Conservation (phyloP, 2,113 vertebrate genomes). For the Trichomycterus rosablanca region DNA sequence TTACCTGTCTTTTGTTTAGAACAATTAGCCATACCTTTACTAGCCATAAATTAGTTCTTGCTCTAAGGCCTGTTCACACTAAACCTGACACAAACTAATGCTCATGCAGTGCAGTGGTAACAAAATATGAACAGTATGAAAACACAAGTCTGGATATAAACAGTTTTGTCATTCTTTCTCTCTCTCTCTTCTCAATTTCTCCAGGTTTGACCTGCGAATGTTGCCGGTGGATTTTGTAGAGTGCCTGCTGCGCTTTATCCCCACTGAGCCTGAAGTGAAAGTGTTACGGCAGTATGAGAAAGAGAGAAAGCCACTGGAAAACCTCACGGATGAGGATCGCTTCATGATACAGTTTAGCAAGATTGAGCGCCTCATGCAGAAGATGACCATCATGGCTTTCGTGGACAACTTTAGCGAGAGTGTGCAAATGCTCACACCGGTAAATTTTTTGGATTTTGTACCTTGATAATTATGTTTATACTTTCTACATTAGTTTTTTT, state of each 20-base stretch:
- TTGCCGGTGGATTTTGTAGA: constrained; percentile 89
- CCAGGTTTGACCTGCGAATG: constrained; percentile 59
- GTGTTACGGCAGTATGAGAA: constrained; percentile 84
- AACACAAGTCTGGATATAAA: no score
- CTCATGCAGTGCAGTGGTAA: no score
- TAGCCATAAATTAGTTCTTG: no score
- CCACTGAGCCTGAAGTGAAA: constrained; percentile 84
- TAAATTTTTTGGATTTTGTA: constrained; percentile 54
- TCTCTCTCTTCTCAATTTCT: not conserved
- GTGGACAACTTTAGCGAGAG: constrained; percentile 88
- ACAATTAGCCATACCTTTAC: no score
- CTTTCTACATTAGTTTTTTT: no score
- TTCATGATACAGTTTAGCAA: constrained; percentile 97
- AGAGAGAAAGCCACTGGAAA: constrained; percentile 83
- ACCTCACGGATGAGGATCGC: constrained; percentile 86
- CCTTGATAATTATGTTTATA: no score
- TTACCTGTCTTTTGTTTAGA: no score
- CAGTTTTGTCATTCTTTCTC: no score
- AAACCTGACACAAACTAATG: no score
- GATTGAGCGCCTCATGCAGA: constrained; percentile 87
- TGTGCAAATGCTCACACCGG: constrained; percentile 88
- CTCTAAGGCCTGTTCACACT: no score
- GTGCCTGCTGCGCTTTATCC: constrained; percentile 90
- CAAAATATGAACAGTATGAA: no score
- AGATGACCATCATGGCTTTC: constrained; percentile 94